Evolutionary conservation across 2,888 invertebrate genomes (phyloP).

Genomic region (Euplexia lucipara): DNA sequence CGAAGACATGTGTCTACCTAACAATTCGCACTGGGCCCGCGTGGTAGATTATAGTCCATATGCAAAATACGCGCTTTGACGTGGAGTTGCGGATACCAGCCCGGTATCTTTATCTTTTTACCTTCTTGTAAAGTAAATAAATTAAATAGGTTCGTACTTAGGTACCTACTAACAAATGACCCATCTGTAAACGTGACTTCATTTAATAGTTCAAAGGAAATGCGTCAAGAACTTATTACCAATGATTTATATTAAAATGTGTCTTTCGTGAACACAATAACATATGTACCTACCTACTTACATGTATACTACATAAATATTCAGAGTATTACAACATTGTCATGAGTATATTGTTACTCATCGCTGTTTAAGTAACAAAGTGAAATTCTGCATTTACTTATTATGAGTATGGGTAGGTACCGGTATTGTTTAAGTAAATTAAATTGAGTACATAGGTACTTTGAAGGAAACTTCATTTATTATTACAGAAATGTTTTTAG

Average conservation of each 20-base stretch:
- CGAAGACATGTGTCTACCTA: no score
- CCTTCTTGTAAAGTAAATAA: no score
- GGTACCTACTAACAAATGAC: slow-evolving; percentile 3
- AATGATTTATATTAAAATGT: slow-evolving; percentile 32
- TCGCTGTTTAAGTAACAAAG: slow-evolving; percentile 29
- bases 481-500: no score
- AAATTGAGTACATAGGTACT: not conserved
- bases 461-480: not conserved
- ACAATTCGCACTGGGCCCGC: no score
- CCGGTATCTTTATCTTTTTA: no score
- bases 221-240: slow-evolving; percentile 27
- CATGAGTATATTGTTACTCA: slow-evolving; percentile 55
- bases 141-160: not conserved
- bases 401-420: slow-evolving; percentile 8
- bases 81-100: no score
- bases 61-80: no score
- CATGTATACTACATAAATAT: slow-evolving; percentile 38
- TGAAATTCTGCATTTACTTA: slow-evolving; percentile 30
- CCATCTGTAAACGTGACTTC: slow-evolving; percentile 18
- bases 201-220: slow-evolving; percentile 29
- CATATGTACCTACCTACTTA: not conserved
- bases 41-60: no score
- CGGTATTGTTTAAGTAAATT: slow-evolving; percentile 2
- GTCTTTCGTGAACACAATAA: slow-evolving; percentile 32
- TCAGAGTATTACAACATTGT: slow-evolving; percentile 47